Evolutionary conservation across 2,888 invertebrate genomes (phyloP).

Genomic region (Arenicola marina): DNA sequence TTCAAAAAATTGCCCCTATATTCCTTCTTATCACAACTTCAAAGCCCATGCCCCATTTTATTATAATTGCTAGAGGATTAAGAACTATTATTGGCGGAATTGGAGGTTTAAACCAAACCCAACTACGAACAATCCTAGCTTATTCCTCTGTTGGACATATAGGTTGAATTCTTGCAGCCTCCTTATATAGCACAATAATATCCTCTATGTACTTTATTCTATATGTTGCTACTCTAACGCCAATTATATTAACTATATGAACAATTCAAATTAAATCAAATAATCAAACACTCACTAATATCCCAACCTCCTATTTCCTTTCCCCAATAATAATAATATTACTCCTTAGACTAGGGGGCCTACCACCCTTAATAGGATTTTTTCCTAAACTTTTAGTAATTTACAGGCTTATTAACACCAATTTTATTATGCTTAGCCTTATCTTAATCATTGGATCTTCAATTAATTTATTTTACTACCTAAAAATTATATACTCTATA

Average conservation of each 20-base stretch:
- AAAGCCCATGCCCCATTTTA: neutral
- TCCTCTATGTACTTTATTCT: conserved; percentile 16
- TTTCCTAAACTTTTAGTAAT: conserved; percentile 29
- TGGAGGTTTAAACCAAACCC: conserved; percentile 27
- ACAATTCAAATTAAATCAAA: conserved; percentile 1
- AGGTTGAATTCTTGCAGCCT: conserved; percentile 28
- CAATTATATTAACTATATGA: conserved; percentile 13
- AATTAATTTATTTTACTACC: conserved; percentile 27
- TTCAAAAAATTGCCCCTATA: conserved; percentile 22
- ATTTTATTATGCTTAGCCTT: conserved; percentile 2
- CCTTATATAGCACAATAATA: neutral
- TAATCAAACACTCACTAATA: conserved; percentile 1
- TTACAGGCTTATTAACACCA: neutral
- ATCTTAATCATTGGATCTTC: conserved; percentile 18
- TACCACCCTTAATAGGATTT: conserved; percentile 31
- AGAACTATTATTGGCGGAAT: conserved; percentile 27
- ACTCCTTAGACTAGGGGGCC: conserved; percentile 23
- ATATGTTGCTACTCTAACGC: conserved; percentile 13
- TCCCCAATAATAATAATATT: neutral
- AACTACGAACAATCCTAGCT: conserved; percentile 28
- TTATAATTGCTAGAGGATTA: neutral
- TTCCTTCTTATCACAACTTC: conserved; percentile 8
- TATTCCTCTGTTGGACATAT: conserved; percentile 37
- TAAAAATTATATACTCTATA: conserved; percentile 18
- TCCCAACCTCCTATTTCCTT: neutral